A percentile compares a stretch with the other conserved stretches of the same genome.
These are phyloP conservation scores for Epinotia ramella DNA, from an alignment of 2,888 invertebrate species.

Conservation along the genomic window DNA sequence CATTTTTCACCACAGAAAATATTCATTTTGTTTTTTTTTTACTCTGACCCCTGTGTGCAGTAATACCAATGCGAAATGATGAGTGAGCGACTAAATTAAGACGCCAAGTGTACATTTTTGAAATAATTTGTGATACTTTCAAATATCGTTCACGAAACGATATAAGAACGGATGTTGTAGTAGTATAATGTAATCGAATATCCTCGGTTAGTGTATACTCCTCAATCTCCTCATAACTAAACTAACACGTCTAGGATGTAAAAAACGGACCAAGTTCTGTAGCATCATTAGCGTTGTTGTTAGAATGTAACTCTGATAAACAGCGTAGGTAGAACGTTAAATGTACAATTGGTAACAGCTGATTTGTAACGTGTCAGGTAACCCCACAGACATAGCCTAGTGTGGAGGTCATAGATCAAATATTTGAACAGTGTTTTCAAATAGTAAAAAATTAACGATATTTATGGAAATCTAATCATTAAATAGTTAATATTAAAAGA, in stretches of 20 bases:
- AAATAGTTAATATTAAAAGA: too few relatives aligned
- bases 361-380: too few relatives aligned
- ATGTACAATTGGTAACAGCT: too few relatives aligned
- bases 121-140: background rate
- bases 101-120: background rate
- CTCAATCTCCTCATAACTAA: constrained; percentile 20
- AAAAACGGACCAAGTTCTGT: constrained; percentile 7
- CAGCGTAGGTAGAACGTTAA: too few relatives aligned
- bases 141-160: background rate
- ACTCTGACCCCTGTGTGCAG: background rate
- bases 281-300: background rate
- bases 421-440: too few relatives aligned
- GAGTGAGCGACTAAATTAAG: background rate
- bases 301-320: too few relatives aligned
- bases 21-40: background rate
- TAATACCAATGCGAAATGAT: background rate
- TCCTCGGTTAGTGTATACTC: background rate
- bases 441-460: too few relatives aligned
- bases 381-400: too few relatives aligned
- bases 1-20: too few relatives aligned
- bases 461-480: too few relatives aligned
- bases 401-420: too few relatives aligned
- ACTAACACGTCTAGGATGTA: background rate
- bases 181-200: constrained; percentile 5
- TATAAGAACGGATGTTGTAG: background rate